Percentiles rank a stretch among this genome's conserved stretches.
Conservation (phyloP, 2,888 invertebrate genomes). For the Augochlorella aurata region DNA sequence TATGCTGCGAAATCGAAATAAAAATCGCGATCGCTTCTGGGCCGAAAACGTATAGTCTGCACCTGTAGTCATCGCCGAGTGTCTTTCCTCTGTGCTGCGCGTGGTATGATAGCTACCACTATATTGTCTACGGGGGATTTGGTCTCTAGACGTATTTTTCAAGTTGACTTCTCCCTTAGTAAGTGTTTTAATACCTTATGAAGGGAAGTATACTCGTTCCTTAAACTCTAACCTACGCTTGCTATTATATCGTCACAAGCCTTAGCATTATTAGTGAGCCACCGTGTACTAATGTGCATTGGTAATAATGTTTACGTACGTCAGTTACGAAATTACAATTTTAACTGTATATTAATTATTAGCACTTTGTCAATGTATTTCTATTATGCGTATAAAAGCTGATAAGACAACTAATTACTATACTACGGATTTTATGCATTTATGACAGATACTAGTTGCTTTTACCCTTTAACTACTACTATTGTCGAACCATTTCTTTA, state of each 20-base stretch:
- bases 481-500: too few relatives aligned
- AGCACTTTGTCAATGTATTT: too few relatives aligned
- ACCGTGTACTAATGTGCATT: too few relatives aligned
- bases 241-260: neutral
- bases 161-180: neutral
- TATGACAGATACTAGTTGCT: too few relatives aligned
- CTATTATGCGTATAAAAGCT: too few relatives aligned
- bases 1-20: neutral
- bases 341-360: too few relatives aligned
- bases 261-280: too few relatives aligned
- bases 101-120: neutral
- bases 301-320: too few relatives aligned
- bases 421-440: too few relatives aligned
- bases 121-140: neutral
- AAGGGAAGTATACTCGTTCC: neutral
- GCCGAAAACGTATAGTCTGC: neutral
- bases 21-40: neutral
- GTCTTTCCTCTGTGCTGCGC: neutral
- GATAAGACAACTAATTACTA: too few relatives aligned
- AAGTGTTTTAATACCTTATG: constrained; percentile 6
- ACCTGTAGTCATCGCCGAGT: neutral
- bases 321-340: too few relatives aligned
- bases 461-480: too few relatives aligned
- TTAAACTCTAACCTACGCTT: constrained; percentile 3
- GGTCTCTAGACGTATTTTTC: neutral